Evolutionary conservation across 92 coral and sea anemone species (phyloP), one percentile per base, ranked within the genome.

Genomic region (Palythoa heliodiscus): DNA sequence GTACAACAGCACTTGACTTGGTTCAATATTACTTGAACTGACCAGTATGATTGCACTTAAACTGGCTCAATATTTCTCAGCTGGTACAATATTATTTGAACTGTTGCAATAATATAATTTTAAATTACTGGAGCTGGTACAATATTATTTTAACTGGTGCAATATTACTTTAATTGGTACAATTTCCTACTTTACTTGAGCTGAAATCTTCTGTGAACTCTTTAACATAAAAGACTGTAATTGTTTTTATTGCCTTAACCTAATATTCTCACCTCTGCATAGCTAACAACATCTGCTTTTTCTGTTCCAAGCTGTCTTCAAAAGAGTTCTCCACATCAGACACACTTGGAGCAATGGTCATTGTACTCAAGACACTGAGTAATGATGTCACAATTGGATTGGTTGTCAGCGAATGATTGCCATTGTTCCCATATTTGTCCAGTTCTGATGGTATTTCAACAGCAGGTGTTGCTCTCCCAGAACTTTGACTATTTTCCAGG

Each of bases 201-300:
- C n/a, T 29, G 1, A 29, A 29, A 29, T 29, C 35, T 29, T 1
- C 35, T 0, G 35, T 29, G 35, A 1, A 29, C 35, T 29, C 35
- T 29, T 29, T 29, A 1, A 29, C 35, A 29, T 29, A 29, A 29
- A 29, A 1, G 35, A 29, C 1, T 29, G 35, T 29, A 29, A 29
- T 43, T 3, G 7, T 43, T 43, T 5, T 43, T 43, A 58, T 14
- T 58, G 12, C 16, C 20, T 39, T 53, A 2, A 43, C 52, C 52
- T 24, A 50, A 25, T 17, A 24, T n/a, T 67, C 79, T 54, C 87
- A 93, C 99, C 99, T 97, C 75, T 97, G 99, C 86, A 95, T 86
- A 20, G 98, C 92, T 52, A 97, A 90, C 60, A 97, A 84, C 64
- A 90, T 76, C 87, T 97, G 97, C 82, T 93, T 91, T 74, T 90